A percentile compares a stretch with the other conserved stretches of the same genome.
These are phyloP conservation scores for Anguilla pacifica DNA, from an alignment of 2,797 vertebrate genomes.

Conservation along the genomic window DNA sequence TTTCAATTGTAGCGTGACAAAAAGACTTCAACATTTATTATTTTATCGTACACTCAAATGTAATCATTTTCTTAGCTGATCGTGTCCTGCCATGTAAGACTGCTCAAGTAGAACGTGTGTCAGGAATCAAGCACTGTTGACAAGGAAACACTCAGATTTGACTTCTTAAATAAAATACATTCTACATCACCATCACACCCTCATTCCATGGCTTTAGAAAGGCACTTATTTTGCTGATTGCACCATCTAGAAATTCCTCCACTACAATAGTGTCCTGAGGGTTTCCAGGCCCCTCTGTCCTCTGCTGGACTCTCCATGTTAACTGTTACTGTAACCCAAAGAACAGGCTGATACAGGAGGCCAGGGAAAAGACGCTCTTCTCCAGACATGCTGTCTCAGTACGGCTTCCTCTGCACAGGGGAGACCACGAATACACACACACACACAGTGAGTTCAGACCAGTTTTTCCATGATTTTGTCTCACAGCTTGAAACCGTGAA, in stretches of 20 bases:
- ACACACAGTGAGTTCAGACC: constrained; percentile 6
- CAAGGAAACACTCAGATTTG: background rate
- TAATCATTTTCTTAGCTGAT: too few species aligned
- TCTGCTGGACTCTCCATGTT: too few species aligned
- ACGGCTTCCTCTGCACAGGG: constrained; percentile 33
- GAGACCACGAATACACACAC: constrained; percentile 22
- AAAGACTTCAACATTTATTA: background rate
- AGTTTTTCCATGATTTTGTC: background rate
- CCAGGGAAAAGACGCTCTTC: background rate
- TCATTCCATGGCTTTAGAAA: background rate
- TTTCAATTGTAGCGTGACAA: background rate
- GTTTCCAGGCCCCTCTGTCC: background rate
- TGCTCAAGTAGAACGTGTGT: background rate
- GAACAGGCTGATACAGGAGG: background rate
- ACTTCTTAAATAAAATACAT: background rate
- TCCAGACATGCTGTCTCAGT: constrained; percentile 33
- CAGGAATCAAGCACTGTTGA: background rate
- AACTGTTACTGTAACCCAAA: background rate
- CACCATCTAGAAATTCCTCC: background rate
- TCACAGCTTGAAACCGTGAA: constrained; percentile 1
- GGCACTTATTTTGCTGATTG: background rate
- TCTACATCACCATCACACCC: background rate
- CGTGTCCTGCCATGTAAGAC: background rate
- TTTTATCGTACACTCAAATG: background rate
- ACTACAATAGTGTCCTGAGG: background rate